These are phyloP conservation scores for Cryptus armator DNA, from an alignment of 2,888 invertebrate genomes.

Conservation along the genomic window DNA sequence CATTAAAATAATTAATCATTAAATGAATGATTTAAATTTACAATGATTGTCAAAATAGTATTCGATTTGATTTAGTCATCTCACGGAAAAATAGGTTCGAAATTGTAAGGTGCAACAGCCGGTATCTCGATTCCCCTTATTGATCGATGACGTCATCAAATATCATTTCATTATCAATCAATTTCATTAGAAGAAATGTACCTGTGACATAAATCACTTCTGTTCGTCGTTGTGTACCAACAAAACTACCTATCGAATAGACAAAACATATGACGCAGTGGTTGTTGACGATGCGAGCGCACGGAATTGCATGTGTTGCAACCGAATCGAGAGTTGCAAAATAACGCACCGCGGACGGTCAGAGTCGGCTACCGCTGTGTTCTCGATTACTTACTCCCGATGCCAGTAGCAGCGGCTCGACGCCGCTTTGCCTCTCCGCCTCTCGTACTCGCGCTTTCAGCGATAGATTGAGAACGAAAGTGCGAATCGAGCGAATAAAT, in stretches of 20 bases:
- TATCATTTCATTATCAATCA: too few relatives aligned
- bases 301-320: slow-evolving; percentile 1
- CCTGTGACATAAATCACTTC: slow-evolving; percentile 7
- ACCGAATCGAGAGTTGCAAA: slow-evolving; percentile 37
- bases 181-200: background rate
- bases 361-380: slow-evolving; percentile 12
- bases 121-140: too few relatives aligned
- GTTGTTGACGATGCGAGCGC: slow-evolving; percentile 8
- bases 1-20: too few relatives aligned
- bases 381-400: slow-evolving; percentile 11
- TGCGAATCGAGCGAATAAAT: slow-evolving; percentile 11
- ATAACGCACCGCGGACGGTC: slow-evolving; percentile 42
- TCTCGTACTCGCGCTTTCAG: background rate
- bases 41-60: too few relatives aligned
- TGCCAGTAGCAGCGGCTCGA: background rate
- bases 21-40: too few relatives aligned
- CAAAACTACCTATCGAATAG: background rate
- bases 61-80: too few relatives aligned
- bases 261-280: slow-evolving; percentile 22
- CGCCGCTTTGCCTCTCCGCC: too few relatives aligned
- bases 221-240: background rate
- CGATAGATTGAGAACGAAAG: slow-evolving; percentile 5
- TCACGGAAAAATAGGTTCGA: too few relatives aligned
- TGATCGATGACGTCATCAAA: too few relatives aligned
- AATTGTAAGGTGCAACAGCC: too few relatives aligned